Conservation (phyloP, 2,113 vertebrate species). For the Furnarius figulus region DNA sequence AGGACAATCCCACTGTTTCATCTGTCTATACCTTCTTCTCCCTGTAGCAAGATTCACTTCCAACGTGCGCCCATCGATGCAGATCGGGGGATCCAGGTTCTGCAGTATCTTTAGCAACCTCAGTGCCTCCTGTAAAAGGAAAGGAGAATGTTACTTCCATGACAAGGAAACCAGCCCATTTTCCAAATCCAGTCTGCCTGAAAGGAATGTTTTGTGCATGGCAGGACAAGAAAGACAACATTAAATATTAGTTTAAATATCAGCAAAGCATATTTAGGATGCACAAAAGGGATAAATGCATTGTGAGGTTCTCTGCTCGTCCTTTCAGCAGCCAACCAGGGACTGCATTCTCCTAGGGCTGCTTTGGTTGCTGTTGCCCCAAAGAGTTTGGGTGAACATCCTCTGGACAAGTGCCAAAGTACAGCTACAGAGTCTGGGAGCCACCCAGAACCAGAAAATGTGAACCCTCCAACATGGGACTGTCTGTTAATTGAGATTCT, state of each 20-base stretch:
- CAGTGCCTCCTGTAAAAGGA: conserved; percentile 85
- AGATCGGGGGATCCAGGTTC: conserved; percentile 88
- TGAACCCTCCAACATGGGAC: background rate
- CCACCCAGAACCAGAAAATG: background rate
- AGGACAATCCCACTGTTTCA: background rate
- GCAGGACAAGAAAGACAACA: background rate
- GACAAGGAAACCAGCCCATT: background rate
- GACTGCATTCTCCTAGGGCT: background rate
- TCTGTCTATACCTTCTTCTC: conserved; percentile 71
- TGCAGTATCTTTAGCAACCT: conserved; percentile 91
- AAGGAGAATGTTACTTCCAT: background rate
- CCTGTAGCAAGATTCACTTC: conserved; percentile 91
- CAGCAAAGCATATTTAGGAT: background rate
- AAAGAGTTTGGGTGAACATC: background rate
- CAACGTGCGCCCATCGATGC: conserved; percentile 89
- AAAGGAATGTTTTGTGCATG: background rate
- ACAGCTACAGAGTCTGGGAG: background rate
- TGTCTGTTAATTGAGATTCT: background rate
- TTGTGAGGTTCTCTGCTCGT: background rate
- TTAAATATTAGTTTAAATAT: background rate
- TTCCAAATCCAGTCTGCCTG: background rate
- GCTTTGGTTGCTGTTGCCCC: background rate
- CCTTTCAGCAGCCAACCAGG: background rate
- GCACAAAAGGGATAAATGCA: background rate
- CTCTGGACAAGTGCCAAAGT: background rate